These are phyloP conservation scores for Agrochola litura DNA, from an alignment of 2,888 invertebrate genomes.

Conservation along the genomic window DNA sequence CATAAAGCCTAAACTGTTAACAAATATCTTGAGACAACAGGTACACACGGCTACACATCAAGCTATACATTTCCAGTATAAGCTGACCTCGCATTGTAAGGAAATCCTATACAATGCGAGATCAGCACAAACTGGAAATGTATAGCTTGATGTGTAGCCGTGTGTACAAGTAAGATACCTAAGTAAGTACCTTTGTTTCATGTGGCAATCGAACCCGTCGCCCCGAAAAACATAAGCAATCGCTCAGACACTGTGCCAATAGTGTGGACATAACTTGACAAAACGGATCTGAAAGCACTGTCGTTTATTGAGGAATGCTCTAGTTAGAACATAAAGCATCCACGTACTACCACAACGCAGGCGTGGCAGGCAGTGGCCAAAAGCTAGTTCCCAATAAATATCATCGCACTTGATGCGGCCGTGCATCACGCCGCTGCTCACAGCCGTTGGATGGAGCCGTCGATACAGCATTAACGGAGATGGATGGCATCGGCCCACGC, in stretches of 20 bases:
- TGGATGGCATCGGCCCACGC: slow-evolving; percentile 82
- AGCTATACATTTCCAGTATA: too few species aligned
- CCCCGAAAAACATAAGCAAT: background rate
- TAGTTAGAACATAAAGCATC: slow-evolving; percentile 33
- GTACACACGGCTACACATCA: background rate
- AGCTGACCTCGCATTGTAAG: too few species aligned
- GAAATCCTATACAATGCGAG: too few species aligned
- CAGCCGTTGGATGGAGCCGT: slow-evolving; percentile 71
- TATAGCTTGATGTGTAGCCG: too few species aligned
- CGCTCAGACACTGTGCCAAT: background rate
- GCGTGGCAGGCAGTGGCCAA: slow-evolving; percentile 29
- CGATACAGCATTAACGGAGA: slow-evolving; percentile 86
- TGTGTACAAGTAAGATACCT: background rate
- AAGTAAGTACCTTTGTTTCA: background rate
- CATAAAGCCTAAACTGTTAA: background rate
- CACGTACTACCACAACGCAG: slow-evolving; percentile 33
- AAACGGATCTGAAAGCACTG: slow-evolving; percentile 21
- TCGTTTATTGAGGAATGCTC: slow-evolving; percentile 38
- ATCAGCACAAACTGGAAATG: too few species aligned
- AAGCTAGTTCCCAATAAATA: slow-evolving; percentile 52
- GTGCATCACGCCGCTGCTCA: slow-evolving; percentile 61
- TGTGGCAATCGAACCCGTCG: background rate
- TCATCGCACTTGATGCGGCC: slow-evolving; percentile 59
- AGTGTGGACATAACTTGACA: slow-evolving; percentile 18
- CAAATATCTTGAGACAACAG: background rate